Evolutionary conservation across 1,140 invertebrate species (phyloP), one percentile per base, ranked within the genome.

Genomic region (Rhagoletis pomonella): DNA sequence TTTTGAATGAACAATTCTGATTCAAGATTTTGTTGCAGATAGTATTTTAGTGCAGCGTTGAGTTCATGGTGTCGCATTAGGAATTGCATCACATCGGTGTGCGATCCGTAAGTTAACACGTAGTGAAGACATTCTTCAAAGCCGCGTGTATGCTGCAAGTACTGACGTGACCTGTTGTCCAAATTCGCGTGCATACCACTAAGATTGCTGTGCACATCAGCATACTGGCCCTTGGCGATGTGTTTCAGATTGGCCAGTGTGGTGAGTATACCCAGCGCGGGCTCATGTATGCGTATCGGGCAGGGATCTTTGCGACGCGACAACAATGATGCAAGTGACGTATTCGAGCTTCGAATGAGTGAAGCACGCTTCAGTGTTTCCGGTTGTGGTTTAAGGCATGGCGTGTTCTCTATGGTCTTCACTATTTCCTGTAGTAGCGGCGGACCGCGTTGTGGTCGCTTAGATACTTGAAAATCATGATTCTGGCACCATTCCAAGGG

Each of bases 121-220:
- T 97, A 97, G 90, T 96, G 96, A 0, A 96, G 90, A 89, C 96
- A 96, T 91, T 97, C 96, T 81, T 95, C 94, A 89, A 96, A 96
- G 87, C 95, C 95, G 87, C 95, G 94, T 0, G 94, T 89, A 86
- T 92, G 81, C 87, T 89, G 85, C 44, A 73, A 14, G 29, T 73
- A 73, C 44, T 73, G 67, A 2, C 67, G 39, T n/a, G 67, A 47
- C 5, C 47, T 93, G 92, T 85, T 91, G 91, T 81, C 91, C 92
- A 85, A 93, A 89, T 69, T 93, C 88, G 10, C 93, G 6, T 73
- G 67, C 14, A 92, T 55, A 89, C 91, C 81, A 67, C 4, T 90
- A 62, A 91, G 92, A 88, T 92, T 92, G 1, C 89, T 90, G 85
- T 91, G 91, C 85, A 93, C 93, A 81, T 94, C 94, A 86, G 93